Conservation (phyloP, 1,140 invertebrate species). For the Scylla paramamosain region DNA sequence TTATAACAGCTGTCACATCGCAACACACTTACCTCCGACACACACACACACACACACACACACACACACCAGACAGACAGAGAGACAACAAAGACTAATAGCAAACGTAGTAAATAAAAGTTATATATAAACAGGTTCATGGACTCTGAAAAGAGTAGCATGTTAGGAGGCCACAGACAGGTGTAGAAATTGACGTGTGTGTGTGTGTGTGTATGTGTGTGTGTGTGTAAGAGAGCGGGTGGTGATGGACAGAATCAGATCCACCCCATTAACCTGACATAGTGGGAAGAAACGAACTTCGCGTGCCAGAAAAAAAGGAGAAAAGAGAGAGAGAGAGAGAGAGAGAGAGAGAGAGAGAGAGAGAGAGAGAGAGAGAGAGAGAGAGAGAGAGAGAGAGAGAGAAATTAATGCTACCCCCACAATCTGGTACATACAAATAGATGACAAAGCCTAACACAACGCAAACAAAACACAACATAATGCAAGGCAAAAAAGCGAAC, state of each 20-base stretch:
- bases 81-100: background rate
- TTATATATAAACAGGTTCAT: background rate
- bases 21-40: background rate
- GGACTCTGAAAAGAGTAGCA: background rate
- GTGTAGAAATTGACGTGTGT: background rate
- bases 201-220: background rate
- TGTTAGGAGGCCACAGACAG: background rate
- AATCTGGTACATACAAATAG: background rate
- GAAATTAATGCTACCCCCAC: background rate
- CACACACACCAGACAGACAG: background rate
- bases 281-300: background rate
- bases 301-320: background rate
- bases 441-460: background rate
- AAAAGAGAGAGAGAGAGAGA: background rate
- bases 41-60: constrained; percentile 11
- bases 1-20: background rate
- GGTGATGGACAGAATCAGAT: background rate
- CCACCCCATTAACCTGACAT: background rate
- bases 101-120: background rate
- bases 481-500: background rate
- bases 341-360: background rate
- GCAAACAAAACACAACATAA: background rate
- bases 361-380: background rate
- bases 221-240: background rate
- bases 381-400: background rate